Evolutionary conservation across 2,113 vertebrate genomes (phyloP), one percentile per base, ranked within the genome.

Genomic region (Pterocles gutturalis): DNA sequence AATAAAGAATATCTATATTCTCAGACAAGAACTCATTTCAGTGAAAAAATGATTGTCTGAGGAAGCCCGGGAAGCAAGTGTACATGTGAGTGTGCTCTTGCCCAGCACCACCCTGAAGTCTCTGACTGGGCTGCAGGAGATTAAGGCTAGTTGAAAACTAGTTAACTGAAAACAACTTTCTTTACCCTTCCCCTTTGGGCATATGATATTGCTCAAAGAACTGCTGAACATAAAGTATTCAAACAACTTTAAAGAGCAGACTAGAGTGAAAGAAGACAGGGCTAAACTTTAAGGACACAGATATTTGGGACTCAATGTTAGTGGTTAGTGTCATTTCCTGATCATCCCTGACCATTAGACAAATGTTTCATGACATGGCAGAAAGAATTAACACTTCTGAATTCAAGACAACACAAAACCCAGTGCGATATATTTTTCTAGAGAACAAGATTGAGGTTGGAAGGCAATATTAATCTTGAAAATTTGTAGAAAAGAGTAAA

Each of bases 41-140:
- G 26, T 11, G 17, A 34, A 46, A 46, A 60, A 67, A 26, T 28
- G 61, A 46, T 41, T 49, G 31, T 13, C 36, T 69, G 31, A 83
- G 14, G 45, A 43, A 87, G 46, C 5, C n/a, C 0, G 0, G 15
- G 51, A 60, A 72, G 20, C 1, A 17, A 67, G 11, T 2, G 13
- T 33, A 19, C 5, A 3, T 2, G 21, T 10, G 16, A 64, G 15
- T 14, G 41, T 2, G 8, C 28, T 49, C 38, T 72, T 46, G 38
- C n/a, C 10, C 17, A 43, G 17, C 69, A 19, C 16, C 29, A 48
- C 19, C 3, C 67, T 62, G 41, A 49, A 54, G 25, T 10, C 18
- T 55, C 19, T 43, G 46, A 25, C 9, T 28, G 20, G 11, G 3
- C 18, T 8, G 28, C 22, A 38, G 38, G 9, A 69, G 28, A 79